Evolutionary conservation across 2,113 vertebrate species (phyloP).

Genomic region (Peromyscus maniculatus): DNA sequence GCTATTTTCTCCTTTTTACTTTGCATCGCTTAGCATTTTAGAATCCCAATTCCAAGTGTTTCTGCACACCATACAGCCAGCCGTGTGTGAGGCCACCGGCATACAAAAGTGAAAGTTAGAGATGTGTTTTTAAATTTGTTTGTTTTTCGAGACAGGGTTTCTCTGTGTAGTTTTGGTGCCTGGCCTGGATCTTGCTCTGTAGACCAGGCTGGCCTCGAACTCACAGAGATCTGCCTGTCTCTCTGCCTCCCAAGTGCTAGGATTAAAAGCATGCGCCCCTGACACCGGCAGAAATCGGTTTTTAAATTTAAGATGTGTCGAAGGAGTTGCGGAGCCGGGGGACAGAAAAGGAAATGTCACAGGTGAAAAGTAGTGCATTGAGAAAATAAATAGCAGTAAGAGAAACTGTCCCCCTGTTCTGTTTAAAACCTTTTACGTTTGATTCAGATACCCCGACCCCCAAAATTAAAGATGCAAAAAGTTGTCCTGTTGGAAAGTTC

Average conservation of each 20-base stretch:
- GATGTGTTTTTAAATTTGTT: not conserved
- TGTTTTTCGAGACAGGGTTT: no score
- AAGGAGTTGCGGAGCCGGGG: not conserved
- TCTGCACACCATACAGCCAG: not conserved
- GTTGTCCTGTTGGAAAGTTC: not conserved
- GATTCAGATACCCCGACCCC: not conserved
- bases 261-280: no score
- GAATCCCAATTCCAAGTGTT: not conserved
- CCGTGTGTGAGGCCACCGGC: not conserved
- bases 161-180: no score
- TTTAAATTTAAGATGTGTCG: not conserved
- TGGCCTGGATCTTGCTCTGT: no score
- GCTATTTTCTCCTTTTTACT: slow-evolving; percentile 56
- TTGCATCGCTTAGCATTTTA: slow-evolving; percentile 54
- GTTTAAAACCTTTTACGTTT: not conserved
- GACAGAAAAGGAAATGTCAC: not conserved
- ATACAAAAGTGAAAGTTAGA: slow-evolving; percentile 39
- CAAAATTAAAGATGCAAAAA: slow-evolving; percentile 5
- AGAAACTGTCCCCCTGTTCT: not conserved
- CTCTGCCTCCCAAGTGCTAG: no score
- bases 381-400: not conserved
- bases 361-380: not conserved
- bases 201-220: no score
- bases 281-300: no score
- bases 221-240: no score